These are phyloP conservation scores for Microtus richardsoni DNA, from an alignment of 2,113 vertebrate species.

Conservation along the genomic window DNA sequence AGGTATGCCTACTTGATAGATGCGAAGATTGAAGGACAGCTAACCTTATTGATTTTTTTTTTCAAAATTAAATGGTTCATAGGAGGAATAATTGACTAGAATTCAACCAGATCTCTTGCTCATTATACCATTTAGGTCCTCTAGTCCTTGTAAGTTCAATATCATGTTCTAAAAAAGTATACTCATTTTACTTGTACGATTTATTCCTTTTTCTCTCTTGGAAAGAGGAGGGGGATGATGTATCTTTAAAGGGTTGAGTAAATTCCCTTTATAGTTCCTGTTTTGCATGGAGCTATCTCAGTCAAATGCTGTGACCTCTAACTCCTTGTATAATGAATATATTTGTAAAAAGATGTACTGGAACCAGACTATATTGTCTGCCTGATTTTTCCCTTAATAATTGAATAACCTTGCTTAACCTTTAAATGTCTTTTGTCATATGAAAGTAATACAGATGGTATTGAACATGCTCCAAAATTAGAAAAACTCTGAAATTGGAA, in stretches of 20 bases:
- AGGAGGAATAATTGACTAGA: conserved; percentile 56
- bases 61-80: conserved; percentile 26
- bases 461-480: neutral
- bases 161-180: neutral
- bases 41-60: conserved; percentile 8
- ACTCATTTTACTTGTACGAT: conserved; percentile 45
- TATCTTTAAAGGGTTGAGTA: conserved; percentile 37
- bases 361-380: conserved; percentile 31
- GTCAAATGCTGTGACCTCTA: neutral
- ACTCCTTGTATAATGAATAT: neutral
- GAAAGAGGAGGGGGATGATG: conserved; percentile 12
- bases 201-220: conserved; percentile 8
- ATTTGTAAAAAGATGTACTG: neutral
- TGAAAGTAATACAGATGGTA: conserved; percentile 8
- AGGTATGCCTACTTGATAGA: neutral
- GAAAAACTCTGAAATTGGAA: neutral
- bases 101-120: neutral
- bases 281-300: neutral
- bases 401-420: conserved; percentile 21
- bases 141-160: conserved; percentile 49
- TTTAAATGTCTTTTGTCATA: conserved; percentile 53
- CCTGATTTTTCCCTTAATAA: conserved; percentile 21
- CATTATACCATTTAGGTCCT: neutral
- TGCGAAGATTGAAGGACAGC: conserved; percentile 22
- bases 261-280: conserved; percentile 44